phyloP scores from a whole-genome alignment of 2,113 vertebrate genomes.

The Saccopteryx bilineata region DNA sequence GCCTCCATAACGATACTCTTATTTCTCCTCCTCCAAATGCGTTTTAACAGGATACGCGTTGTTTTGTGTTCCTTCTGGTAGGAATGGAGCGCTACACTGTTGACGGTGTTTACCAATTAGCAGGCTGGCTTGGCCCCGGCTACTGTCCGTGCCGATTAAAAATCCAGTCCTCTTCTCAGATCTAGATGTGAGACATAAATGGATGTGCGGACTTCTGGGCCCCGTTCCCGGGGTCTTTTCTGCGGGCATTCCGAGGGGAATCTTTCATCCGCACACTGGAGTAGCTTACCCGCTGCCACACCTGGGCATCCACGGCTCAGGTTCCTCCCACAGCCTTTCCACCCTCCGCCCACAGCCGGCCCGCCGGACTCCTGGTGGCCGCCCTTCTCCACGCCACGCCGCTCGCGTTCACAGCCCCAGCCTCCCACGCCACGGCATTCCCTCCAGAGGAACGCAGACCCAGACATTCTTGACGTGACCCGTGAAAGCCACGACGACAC shows the following conservation, averaged over 20 bases:
- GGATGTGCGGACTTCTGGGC: neutral
- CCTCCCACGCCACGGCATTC: neutral
- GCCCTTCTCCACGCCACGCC: no score
- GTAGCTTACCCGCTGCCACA: neutral
- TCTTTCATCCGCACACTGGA: neutral
- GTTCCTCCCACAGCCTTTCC: neutral
- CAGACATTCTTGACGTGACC: neutral
- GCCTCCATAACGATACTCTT: neutral
- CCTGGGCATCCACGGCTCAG: neutral
- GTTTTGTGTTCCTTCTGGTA: neutral
- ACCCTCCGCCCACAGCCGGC: neutral
- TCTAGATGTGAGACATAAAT: neutral
- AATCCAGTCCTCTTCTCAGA: conserved; percentile 10
- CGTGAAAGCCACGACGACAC: neutral
- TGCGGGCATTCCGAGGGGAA: neutral
- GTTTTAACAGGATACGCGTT: neutral
- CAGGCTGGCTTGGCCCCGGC: neutral
- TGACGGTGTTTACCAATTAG: neutral
- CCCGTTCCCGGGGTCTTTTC: neutral
- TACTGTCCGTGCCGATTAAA: neutral
- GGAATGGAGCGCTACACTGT: neutral
- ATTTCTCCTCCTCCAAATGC: neutral
- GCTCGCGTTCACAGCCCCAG: neutral
- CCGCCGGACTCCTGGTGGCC: neutral
- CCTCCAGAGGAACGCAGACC: neutral